A percentile compares a stretch with the other conserved stretches of the same genome.
Evolutionary conservation across 2,797 vertebrate genomes (phyloP).

Genomic region (Molossus molossus): DNA sequence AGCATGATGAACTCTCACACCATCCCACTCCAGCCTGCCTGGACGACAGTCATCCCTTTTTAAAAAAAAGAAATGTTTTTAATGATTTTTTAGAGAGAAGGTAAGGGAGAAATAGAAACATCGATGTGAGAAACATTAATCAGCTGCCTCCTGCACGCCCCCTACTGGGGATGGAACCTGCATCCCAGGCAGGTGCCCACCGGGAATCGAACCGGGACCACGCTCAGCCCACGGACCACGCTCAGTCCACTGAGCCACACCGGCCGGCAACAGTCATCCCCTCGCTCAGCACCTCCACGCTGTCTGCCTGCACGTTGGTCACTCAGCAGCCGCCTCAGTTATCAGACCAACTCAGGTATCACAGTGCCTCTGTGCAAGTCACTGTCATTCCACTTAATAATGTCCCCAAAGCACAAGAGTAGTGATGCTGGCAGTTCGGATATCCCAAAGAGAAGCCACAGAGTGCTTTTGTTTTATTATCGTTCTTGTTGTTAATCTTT

Average conservation of each 20-base stretch:
- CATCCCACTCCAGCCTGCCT: neutral
- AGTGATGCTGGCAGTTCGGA: neutral
- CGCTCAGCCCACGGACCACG: too few relatives aligned
- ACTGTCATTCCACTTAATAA: neutral
- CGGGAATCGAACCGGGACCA: too few relatives aligned
- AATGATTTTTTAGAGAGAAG: too few relatives aligned
- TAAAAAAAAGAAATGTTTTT: too few relatives aligned
- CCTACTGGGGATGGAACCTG: too few relatives aligned
- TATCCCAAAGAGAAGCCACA: neutral
- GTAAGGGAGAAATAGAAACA: too few relatives aligned
- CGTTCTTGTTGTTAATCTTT: neutral
- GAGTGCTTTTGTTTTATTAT: neutral
- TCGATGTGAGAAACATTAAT: too few relatives aligned
- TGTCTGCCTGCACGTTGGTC: neutral
- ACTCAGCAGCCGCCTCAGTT: neutral
- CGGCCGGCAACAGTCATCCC: neutral
- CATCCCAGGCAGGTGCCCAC: too few relatives aligned
- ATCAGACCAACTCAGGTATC: neutral
- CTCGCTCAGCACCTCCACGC: neutral
- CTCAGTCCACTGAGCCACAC: too few relatives aligned
- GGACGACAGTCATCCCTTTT: neutral
- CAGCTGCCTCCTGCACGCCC: too few relatives aligned
- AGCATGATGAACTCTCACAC: neutral
- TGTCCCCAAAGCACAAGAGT: neutral
- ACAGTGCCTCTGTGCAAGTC: neutral